Base-by-base conservation (phyloP, 2,113 vertebrate genomes). In the Thryonomys swinderianus region DNA sequence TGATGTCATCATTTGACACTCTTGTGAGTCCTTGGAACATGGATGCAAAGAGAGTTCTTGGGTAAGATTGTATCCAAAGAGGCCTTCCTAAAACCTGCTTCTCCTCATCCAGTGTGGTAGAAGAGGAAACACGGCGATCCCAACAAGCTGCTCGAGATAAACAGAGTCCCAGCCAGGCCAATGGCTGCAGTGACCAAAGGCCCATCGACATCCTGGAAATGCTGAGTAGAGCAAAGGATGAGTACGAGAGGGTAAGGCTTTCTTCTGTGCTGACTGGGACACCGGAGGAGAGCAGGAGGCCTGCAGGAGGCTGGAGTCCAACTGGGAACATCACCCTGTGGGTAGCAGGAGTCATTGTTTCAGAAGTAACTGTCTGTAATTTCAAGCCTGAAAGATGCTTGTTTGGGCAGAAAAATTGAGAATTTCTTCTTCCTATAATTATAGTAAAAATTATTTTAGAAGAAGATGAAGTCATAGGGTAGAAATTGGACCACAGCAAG, bases 161-260 rank as follows among this genome's bases (percentile, higher is more conserved):
- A 95, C 98, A 97, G 73, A 98, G 98, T 78, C 98, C 98, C 17
- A 98, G 91, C 95, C 96, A 97, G 66, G 99, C 98, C 87, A 99
- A 99, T 34, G 99, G 99, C 42, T 98, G 99, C 21, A 97, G 96
- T 87, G 98, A 99, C 86, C 98, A 98, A 30, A 98, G 98, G 67
- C 98, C 99, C 55, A 99, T 99, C 42, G 99, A 99, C 97, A 99
- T 99, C 97, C 97, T 99, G 96, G 99, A 99, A 97, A 99, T 99
- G 97, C 99, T 99, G 48, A 99, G 99, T 98, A 99, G 99, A 98
- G 99, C 99, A 95, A 99, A 99, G 98, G 99, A 99, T 96, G 99
- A 99, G 91, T 99, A 99, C 91, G 99, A 99, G 96, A 98, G 99
- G 98, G 99, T 99, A 98, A 99, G 98, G 16, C n/a, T 67, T 16